These are phyloP conservation scores for Mesorhabditis sp. DNA, from an alignment of 2,888 invertebrate genomes.

Conservation along the genomic window DNA sequence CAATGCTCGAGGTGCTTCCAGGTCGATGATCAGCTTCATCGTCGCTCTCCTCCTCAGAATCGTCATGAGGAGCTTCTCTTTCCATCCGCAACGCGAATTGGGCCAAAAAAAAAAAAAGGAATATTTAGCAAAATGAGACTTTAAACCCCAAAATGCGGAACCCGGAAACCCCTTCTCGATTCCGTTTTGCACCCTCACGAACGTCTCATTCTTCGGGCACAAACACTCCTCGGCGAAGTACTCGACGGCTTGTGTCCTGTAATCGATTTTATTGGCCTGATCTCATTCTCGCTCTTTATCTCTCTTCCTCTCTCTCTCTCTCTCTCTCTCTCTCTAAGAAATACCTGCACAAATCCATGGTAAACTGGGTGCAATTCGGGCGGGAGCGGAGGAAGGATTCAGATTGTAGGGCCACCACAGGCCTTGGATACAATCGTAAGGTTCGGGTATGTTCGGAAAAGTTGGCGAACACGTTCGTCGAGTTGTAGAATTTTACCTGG, in stretches of 20 bases:
- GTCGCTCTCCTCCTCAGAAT: conserved; percentile 19
- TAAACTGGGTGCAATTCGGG: conserved; percentile 80
- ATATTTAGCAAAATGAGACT: too few species aligned
- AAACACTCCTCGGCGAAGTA: conserved; percentile 97
- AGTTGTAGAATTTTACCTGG: conserved; percentile 91
- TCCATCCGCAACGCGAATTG: too few species aligned
- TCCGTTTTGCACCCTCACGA: conserved; percentile 92
- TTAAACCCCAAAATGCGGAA: too few species aligned
- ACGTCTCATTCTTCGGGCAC: conserved; percentile 94
- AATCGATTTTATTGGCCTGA: background rate
- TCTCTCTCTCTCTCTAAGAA: background rate
- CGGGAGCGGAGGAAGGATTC: conserved; percentile 79
- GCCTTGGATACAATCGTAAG: conserved; percentile 87
- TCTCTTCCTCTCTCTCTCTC: background rate
- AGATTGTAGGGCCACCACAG: conserved; percentile 96
- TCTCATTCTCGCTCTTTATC: background rate
- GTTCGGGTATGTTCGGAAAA: conserved; percentile 97
- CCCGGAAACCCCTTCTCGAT: too few species aligned
- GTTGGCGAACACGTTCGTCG: conserved; percentile 90
- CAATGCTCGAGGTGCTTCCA: conserved; percentile 68
- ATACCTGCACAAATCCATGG: conserved; percentile 77
- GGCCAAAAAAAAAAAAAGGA: too few species aligned
- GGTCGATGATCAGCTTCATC: conserved; percentile 11
- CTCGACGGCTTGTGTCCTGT: conserved; percentile 77
- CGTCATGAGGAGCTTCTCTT: conserved; percentile 7